Conservation (phyloP, 2,113 vertebrate genomes). For the Mastomys coucha region DNA sequence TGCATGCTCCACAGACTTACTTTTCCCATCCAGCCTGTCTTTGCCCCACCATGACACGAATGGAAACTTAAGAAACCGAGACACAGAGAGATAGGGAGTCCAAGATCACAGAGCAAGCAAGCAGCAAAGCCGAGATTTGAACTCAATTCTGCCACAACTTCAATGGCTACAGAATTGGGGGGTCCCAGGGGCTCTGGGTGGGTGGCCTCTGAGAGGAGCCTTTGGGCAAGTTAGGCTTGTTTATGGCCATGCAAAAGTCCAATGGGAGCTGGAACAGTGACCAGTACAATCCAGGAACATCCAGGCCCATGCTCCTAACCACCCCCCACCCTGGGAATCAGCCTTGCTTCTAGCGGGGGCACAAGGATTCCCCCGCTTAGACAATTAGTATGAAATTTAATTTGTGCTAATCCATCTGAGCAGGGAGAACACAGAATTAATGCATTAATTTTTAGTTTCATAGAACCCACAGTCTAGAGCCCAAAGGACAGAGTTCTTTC, state of each 20-base stretch:
- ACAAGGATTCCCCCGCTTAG: background rate
- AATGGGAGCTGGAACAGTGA: fast-evolving
- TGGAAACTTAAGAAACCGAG: background rate
- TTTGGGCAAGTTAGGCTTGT: background rate
- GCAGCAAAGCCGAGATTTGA: background rate
- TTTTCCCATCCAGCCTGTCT: background rate
- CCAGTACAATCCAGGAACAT: fast-evolving
- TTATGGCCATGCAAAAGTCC: fast-evolving
- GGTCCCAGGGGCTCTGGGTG: background rate
- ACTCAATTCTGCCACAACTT: background rate
- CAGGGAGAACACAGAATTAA: conserved; percentile 54
- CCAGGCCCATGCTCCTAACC: fast-evolving
- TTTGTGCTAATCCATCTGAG: conserved; percentile 60
- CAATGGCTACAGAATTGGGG: fast-evolving
- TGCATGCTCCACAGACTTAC: background rate
- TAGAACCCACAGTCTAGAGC: conserved; percentile 44
- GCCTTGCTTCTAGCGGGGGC: background rate
- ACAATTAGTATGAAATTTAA: conserved; percentile 68
- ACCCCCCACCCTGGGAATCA: background rate
- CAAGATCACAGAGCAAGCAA: background rate
- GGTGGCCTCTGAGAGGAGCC: background rate
- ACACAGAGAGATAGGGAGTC: background rate
- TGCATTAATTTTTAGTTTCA: conserved; percentile 47
- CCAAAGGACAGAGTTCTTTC: conserved; percentile 34
- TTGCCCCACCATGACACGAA: background rate